These are phyloP conservation scores for Cossypha niveicapilla DNA, from an alignment of 2,797 vertebrate genomes.

Conservation along the genomic window DNA sequence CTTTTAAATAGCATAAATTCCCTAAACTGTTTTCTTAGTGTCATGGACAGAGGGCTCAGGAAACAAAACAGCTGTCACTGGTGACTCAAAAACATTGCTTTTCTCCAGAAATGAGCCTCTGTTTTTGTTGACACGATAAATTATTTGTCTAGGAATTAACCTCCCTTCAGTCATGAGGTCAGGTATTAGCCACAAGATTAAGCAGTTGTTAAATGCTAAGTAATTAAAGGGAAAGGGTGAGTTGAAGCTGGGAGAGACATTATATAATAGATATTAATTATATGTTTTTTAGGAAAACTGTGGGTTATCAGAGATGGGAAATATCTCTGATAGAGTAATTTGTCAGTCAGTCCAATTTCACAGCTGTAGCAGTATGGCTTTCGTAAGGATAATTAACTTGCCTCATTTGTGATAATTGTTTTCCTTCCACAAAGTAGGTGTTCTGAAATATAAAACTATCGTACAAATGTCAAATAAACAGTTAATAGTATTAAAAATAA, in stretches of 20 bases:
- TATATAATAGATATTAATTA: background rate
- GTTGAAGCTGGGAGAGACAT: background rate
- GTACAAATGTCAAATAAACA: background rate
- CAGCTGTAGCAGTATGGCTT: background rate
- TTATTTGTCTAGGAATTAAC: background rate
- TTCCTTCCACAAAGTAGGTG: background rate
- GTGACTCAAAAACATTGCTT: background rate
- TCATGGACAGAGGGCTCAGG: background rate
- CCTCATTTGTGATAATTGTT: background rate
- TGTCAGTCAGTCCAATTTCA: background rate
- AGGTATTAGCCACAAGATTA: slow-evolving; percentile 8
- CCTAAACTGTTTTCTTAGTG: background rate
- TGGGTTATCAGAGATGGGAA: background rate
- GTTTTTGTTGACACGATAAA: background rate
- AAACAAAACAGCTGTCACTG: background rate
- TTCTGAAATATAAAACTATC: background rate
- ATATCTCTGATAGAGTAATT: background rate
- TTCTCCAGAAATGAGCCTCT: background rate
- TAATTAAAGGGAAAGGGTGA: background rate
- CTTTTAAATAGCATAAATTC: background rate
- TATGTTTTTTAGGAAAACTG: background rate
- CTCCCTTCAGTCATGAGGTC: background rate
- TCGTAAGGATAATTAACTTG: background rate
- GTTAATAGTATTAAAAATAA: background rate
- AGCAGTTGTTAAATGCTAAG: slow-evolving; percentile 1